Evolutionary conservation across 1,140 invertebrate genomes (phyloP), one percentile per base, ranked within the genome.

Genomic region (Drosophila albomicans): DNA sequence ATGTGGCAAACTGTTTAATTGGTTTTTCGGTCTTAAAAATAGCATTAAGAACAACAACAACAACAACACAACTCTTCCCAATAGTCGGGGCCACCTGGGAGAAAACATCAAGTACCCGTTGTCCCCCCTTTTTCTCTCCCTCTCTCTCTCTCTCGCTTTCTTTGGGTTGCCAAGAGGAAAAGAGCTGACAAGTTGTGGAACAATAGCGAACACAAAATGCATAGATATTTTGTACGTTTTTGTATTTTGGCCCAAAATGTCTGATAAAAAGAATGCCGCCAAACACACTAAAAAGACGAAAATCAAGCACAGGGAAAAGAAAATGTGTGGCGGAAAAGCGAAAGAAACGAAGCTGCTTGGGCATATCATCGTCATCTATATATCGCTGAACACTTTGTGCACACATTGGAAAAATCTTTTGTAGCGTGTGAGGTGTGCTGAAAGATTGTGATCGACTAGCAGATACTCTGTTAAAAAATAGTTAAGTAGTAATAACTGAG

Each of bases 181-280:
- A 62, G 28, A 16, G 28, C 25, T 8, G 8, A 8, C 43, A 11
- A 28, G 11, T 32, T 38, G 28, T 61, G 49, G 43, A 35, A 52
- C 61, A 41, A 41, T 52, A 28, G 35, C 35, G 15, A 54, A 52
- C n/a, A 52, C n/a, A 51, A 62, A 63, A 63, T 51, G 28, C 8
- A 61, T 20, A 45, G 11, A 15, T 35, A 56, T 30, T 2, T 13
- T 46, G 20, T 43, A 11, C 28, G 13, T 46, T 8, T 61, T 46
- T 46, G n/a, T 45, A 52, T 54, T 45, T 52, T 67, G 46, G 54
- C 46, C 32, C 70, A 49, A 38, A 38, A 74, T 56, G 71, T 74
- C 65, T 74, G 71, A 74, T 74, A 62, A 74, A 58, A 68, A 74
- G 71, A 74, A 68, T 74, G 71, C 71, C 71, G 65, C 49, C 65